phyloP scores from a whole-genome alignment of 2,888 invertebrate species.

The Dusona sp. region DNA sequence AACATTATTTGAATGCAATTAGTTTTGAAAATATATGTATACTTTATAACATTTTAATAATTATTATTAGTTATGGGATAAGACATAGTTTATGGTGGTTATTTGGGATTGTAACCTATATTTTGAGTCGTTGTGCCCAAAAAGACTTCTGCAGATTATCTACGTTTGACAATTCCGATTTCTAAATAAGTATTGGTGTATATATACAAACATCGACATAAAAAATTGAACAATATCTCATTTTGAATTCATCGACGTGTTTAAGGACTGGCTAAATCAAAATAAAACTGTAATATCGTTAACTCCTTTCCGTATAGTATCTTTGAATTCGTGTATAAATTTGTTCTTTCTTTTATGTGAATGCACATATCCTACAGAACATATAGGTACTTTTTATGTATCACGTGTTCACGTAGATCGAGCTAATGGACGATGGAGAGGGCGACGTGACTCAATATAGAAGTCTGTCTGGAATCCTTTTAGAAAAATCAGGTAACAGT shows the following conservation, averaged over 20 bases:
- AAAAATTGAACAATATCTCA: background rate
- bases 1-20: background rate
- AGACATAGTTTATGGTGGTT: background rate
- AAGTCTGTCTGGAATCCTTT: background rate
- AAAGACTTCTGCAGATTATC: background rate
- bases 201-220: background rate
- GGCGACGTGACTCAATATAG: conserved; percentile 52
- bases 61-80: too few species aligned
- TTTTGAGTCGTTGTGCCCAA: background rate
- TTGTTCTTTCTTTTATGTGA: conserved; percentile 11
- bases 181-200: too few species aligned
- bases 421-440: conserved; percentile 54
- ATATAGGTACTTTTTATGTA: conserved; percentile 38
- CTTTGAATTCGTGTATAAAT: background rate
- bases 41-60: too few species aligned
- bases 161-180: too few species aligned
- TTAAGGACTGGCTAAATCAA: background rate
- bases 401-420: conserved; percentile 32
- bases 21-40: background rate
- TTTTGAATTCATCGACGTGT: background rate
- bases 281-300: background rate
- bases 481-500: background rate
- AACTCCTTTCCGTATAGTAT: background rate
- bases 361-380: conserved; percentile 3
- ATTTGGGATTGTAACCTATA: too few species aligned